Conservation (phyloP, 2,888 invertebrate species). For the Lymantria dispar region DNA sequence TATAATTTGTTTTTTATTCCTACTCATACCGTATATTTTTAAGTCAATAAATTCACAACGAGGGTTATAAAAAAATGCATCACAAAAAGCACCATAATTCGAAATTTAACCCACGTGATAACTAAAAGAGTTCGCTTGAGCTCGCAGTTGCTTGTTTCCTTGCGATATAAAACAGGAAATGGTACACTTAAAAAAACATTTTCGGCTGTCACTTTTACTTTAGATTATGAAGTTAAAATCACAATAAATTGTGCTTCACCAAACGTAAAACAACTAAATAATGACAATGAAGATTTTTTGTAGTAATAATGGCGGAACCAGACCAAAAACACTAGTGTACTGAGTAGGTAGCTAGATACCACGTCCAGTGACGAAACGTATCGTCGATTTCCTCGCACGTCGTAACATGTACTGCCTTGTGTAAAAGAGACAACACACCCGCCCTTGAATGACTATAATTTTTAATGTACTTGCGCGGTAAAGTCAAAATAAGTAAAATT, state of each 20-base stretch:
- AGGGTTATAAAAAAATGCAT: constrained; percentile 34
- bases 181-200: constrained; percentile 65
- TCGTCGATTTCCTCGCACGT: constrained; percentile 58
- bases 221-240: constrained; percentile 8
- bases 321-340: constrained; percentile 66
- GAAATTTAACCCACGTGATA: constrained; percentile 82
- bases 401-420: constrained; percentile 43
- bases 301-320: constrained; percentile 76
- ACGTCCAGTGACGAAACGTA: constrained; percentile 70
- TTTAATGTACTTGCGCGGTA: constrained; percentile 68
- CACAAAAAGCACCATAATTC: constrained; percentile 49
- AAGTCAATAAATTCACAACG: constrained; percentile 22
- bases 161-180: constrained; percentile 77
- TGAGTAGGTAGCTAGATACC: constrained; percentile 53
- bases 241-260: constrained; percentile 10
- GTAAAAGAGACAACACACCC: constrained; percentile 49
- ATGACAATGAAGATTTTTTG: constrained; percentile 53
- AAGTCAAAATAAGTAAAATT: constrained; percentile 55
- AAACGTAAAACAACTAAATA: constrained; percentile 31
- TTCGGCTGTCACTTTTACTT: constrained; percentile 29
- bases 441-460: constrained; percentile 49
- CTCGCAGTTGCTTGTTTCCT: constrained; percentile 76
- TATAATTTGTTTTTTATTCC: constrained; percentile 58
- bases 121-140: constrained; percentile 73
- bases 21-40: constrained; percentile 37